Evolutionary conservation across 1,140 invertebrate species (phyloP), one percentile per base, ranked within the genome.

Genomic region (Drosophila aff.): DNA sequence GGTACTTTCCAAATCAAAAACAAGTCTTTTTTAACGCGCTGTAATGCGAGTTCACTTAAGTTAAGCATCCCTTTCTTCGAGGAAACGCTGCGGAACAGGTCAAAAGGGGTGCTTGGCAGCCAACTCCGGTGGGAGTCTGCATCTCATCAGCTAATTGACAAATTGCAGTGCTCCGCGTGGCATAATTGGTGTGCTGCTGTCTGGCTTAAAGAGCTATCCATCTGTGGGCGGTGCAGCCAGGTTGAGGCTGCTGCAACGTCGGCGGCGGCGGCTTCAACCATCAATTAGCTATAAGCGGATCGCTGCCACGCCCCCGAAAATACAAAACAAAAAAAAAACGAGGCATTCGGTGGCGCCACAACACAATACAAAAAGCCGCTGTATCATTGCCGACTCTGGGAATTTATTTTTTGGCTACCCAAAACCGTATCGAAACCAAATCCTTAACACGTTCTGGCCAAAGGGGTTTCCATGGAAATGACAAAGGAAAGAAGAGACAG

Each of bases 201-300:
- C 64, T 62, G 65, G 67, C 66, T 49, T 71, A 53, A 79, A 71
- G 76, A 69, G 75, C 44, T 59, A 59, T 69, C 76, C 76, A 78
- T 69, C 64, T 78, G 76, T 59, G 75, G 75, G 76, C 76, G 76
- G 46, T 55, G 58, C 76, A 52, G 53, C 33, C 15, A 13, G 52
- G 18, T 38, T 55, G 33, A 10, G 10, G 31, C 33, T 9, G 21
- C 52, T 9, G 28, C 28, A 7, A 7, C 28, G 5, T 5, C 28
- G 5, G 28, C 28, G 5, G 31, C 41, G n/a, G 44, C 10, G 40
- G 44, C 65, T 31, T 58, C 84, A 89, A 87, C 78, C 81, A 68
- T 84, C 84, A 87, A 87, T 87, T 87, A 87, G 85, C 85, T 73
- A 87, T 55, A 79, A 87, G 78, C 84, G 84, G 77, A 87, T 89